Evolutionary conservation across 2,888 invertebrate genomes (phyloP).

Genomic region (Tetramorium bicarinatum): DNA sequence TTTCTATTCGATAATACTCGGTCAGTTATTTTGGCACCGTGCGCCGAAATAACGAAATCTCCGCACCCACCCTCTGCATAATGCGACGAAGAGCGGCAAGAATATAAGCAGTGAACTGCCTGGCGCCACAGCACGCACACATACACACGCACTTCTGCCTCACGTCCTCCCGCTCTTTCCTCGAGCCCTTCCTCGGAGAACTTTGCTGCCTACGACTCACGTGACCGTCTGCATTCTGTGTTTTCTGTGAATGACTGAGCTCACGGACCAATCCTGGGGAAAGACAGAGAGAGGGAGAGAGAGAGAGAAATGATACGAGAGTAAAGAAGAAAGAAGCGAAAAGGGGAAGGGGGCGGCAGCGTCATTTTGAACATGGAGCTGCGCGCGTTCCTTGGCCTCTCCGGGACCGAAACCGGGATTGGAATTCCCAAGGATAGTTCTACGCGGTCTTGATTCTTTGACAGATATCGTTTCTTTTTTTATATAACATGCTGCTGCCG

Average conservation of each 20-base stretch:
- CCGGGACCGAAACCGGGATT: conserved; percentile 80
- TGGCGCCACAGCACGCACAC: conserved; percentile 78
- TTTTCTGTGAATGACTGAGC: conserved; percentile 85
- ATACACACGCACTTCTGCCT: conserved; percentile 4
- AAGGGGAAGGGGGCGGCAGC: conserved; percentile 59
- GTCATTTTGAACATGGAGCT: conserved; percentile 65
- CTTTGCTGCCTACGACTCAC: conserved; percentile 69
- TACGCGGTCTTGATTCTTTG: conserved; percentile 54
- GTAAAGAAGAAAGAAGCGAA: conserved; percentile 42
- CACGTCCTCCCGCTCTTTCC: conserved; percentile 15
- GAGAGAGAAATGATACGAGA: conserved; percentile 64
- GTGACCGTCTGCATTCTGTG: conserved; percentile 82
- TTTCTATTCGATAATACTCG: conserved; percentile 61
- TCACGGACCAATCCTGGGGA: conserved; percentile 76
- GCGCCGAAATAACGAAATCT: conserved; percentile 41
- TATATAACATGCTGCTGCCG: conserved; percentile 36
- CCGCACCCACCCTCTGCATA: conserved; percentile 60
- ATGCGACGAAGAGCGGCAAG: conserved; percentile 58
- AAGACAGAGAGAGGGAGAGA: conserved; percentile 65
- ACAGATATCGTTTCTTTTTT: conserved; percentile 52
- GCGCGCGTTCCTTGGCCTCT: conserved; percentile 74
- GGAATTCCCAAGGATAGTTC: conserved; percentile 80
- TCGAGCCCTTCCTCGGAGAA: conserved; percentile 59
- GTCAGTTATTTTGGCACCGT: conserved; percentile 42
- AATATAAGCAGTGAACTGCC: conserved; percentile 72